phyloP scores from a whole-genome alignment of 2,888 invertebrate species.

The Scaptomyza cyrtandrae region DNA sequence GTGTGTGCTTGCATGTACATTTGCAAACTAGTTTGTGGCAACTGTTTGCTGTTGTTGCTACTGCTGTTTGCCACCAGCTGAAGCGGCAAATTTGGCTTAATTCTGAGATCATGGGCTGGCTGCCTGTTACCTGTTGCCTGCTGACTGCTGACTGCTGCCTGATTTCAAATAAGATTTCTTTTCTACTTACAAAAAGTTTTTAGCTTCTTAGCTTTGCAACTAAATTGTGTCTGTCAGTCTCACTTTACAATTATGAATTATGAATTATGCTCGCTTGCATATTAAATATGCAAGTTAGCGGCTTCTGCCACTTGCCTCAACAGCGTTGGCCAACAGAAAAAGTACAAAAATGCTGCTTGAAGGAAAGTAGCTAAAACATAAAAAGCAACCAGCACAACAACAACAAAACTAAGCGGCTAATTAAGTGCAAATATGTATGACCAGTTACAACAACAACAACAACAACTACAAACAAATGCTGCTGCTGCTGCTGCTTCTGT shows the following conservation, averaged over 20 bases:
- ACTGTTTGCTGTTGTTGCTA: conserved; percentile 35
- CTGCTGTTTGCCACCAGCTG: conserved; percentile 55
- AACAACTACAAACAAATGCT: background rate
- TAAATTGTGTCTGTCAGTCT: conserved; percentile 61
- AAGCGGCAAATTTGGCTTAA: conserved; percentile 78
- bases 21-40: conserved; percentile 65
- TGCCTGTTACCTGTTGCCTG: conserved; percentile 11
- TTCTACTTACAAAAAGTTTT: conserved; percentile 31
- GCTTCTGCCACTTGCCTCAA: conserved; percentile 34
- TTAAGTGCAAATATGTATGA: conserved; percentile 77
- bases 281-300: conserved; percentile 58
- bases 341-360: conserved; percentile 4
- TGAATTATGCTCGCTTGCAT: conserved; percentile 71
- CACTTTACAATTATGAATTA: conserved; percentile 66
- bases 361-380: conserved; percentile 4
- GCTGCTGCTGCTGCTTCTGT: conserved; percentile 3
- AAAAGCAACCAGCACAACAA: conserved; percentile 11
- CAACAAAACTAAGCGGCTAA: conserved; percentile 60
- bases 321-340: conserved; percentile 23
- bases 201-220: conserved; percentile 38
- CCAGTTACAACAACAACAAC: conserved; percentile 39
- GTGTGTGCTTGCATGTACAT: conserved; percentile 46
- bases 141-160: conserved; percentile 45
- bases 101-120: conserved; percentile 49
- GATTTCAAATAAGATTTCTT: conserved; percentile 51